Base-by-base conservation (phyloP, 2,797 vertebrate species). In the Sarcophilus harrisii region DNA sequence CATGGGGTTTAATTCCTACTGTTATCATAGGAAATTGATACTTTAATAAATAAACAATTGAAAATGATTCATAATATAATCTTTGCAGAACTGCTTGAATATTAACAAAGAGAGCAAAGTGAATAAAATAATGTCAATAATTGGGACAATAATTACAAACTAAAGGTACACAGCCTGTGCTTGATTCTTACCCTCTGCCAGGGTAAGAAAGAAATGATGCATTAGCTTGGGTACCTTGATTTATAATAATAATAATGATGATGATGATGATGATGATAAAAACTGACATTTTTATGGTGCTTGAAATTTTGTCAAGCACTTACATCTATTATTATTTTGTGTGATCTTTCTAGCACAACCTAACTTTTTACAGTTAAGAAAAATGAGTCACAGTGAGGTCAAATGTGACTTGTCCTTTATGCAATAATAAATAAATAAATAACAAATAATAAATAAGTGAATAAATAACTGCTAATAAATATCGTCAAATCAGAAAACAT, bases 51-150 rank as follows among this genome's bases (percentile, higher is more conserved):
- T 94, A 4, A 93, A 28, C 93, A 94, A 91, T 29, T 90, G 10
- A 96, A 95, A 94, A 96, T 92, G 60, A 95, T 94, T 95, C n/a
- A 90, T 55, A 93, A 32, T 30, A 93, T 12, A 38, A 62, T 38
- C 91, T 54, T 96, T 95, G 90, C 11, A 92, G 30, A 94, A 81
- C 54, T 96, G 57, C 58, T 14, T 94, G 28, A 94, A 96, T 95
- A 91, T 95, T 93, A 89, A 66, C 13, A 58, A 90, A 96, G 92
- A 73, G 30, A 1, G 18, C 24, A 87, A 87, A 87, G 73, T 87
- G 10, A 49, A 87, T 16, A 87, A 27, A 45, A 27, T 24, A 18
- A 73, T 49, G 18, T 45, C 73, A 45, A 81, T 81, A 45, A 81
- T 45, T 81, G 73, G 38, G 24, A 45, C 21, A 81, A 45, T 3